Evolutionary conservation across 2,888 invertebrate species (phyloP), one percentile per base, ranked within the genome.

Genomic region (Synergus umbraculus): DNA sequence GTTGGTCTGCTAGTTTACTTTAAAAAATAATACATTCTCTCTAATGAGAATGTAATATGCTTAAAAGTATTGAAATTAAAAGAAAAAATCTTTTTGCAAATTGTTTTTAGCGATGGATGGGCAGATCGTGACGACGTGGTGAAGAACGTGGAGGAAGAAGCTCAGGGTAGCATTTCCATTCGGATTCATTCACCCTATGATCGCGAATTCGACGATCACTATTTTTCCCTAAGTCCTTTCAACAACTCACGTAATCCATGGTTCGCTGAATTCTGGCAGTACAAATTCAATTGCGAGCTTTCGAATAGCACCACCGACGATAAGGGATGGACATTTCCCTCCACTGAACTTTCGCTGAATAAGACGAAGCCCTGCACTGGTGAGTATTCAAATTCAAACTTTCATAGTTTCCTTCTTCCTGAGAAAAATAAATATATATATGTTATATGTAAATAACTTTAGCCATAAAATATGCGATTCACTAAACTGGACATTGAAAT

Each of bases 201-300:
- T 54, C 88, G 91, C 44, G 92, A 93, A 80, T 96, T 96, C 90
- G 95, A 96, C 89, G 90, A 93, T 8, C 94, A 96, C 91, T 97
- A 96, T 92, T 94, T 94, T 86, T 92, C 93, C 0, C 93, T 96
- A 76, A 93, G 94, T 81, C 96, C 96, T 0, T 90, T 93, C 82
- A 94, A 92, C 87, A 96, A 96, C 91, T 89, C 91, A 9, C 93
- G 95, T 77, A 96, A 97, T 91, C 96, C 96, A 0, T 95, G 94
- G 95, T 96, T 96, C 91, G 92, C 93, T 86, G 96, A 97, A 90
- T 96, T 96, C 92, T 97, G 96, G 96, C 95, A 96, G 90, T 92
- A 93, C 83, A 94, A 94, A 86, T 96, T 96, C 92, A 93, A 94
- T 86, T 96, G 96, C 90, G 91, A 93, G 7, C 87, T 94, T 64